Percentiles rank a stretch among this genome's conserved stretches.
Conservation (phyloP, 2,113 vertebrate genomes). For the Trematocara macrostoma region DNA sequence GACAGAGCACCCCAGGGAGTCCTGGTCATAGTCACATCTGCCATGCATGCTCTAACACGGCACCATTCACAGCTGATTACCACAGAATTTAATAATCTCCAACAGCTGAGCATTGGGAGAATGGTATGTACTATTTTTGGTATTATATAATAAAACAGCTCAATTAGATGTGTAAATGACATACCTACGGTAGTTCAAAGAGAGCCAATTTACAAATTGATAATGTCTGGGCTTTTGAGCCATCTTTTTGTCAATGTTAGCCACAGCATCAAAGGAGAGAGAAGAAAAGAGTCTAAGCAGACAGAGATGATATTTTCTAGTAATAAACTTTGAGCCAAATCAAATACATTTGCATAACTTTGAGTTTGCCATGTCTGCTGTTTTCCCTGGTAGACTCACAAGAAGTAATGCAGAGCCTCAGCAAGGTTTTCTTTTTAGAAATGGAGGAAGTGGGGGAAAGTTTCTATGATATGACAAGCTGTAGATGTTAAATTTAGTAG, state of each 20-base stretch:
- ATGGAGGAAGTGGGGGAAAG: background rate
- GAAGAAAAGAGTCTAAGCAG: background rate
- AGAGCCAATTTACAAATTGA: background rate
- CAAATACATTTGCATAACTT: background rate
- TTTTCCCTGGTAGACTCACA: background rate
- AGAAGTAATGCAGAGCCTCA: background rate
- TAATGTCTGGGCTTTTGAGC: background rate
- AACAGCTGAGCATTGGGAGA: background rate
- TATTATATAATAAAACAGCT: background rate
- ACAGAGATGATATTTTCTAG: background rate
- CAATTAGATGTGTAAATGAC: background rate
- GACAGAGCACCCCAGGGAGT: slow-evolving; percentile 1
- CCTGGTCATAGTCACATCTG: slow-evolving; percentile 20
- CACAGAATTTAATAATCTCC: background rate
- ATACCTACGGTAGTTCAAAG: background rate
- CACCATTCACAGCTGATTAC: slow-evolving; percentile 16
- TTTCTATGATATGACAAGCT: background rate
- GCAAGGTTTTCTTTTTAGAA: background rate
- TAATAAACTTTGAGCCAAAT: background rate
- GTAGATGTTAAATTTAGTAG: background rate
- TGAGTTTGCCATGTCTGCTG: background rate
- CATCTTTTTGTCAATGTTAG: background rate
- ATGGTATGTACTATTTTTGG: background rate
- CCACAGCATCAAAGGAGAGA: background rate
- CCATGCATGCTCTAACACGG: background rate